These are phyloP conservation scores for Danio rerio DNA, from an alignment of 2,113 vertebrate species.

Conservation along the genomic window GRCz12tu NC_133181.1:30365001-30365500, in stretches of 20 bases:
- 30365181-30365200: slow-evolving; percentile 45
- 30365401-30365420: slow-evolving; percentile 6
- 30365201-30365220: slow-evolving; percentile 46
- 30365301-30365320: slow-evolving; percentile 55
- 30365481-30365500: too few relatives aligned
- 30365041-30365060: slow-evolving; percentile 13
- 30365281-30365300: slow-evolving; percentile 58
- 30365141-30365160: slow-evolving; percentile 40
- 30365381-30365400: slow-evolving; percentile 39
- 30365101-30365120: slow-evolving; percentile 40
- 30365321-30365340: slow-evolving; percentile 44
- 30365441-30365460: neutral
- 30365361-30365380: slow-evolving; percentile 42
- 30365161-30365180: slow-evolving; percentile 30
- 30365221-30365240: slow-evolving; percentile 60
- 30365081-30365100: slow-evolving; percentile 33
- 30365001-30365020: slow-evolving; percentile 40
- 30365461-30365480: too few relatives aligned
- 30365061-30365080: slow-evolving; percentile 18
- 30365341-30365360: slow-evolving; percentile 38
- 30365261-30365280: slow-evolving; percentile 76
- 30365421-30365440: slow-evolving; percentile 23
- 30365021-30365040: slow-evolving; percentile 29
- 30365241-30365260: slow-evolving; percentile 64
- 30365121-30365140: slow-evolving; percentile 44